These are phyloP conservation scores for Pseudanteris insignis DNA, from an alignment of 2,888 invertebrate species.

Conservation along the genomic window DNA sequence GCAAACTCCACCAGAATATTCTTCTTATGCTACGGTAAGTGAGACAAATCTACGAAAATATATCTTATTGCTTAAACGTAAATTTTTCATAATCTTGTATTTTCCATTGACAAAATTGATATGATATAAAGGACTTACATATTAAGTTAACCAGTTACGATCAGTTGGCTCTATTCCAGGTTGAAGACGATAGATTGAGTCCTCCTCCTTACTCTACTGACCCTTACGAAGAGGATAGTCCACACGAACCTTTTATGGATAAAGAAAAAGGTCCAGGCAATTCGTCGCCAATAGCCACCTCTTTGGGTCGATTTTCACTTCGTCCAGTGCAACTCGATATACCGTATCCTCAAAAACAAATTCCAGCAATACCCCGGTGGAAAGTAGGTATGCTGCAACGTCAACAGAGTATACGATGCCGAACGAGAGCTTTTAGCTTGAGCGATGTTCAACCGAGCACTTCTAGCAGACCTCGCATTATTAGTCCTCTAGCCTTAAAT, in stretches of 20 bases:
- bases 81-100: too few species aligned
- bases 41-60: too few species aligned
- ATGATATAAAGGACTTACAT: too few species aligned
- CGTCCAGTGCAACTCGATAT: slow-evolving; percentile 54
- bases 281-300: slow-evolving; percentile 53
- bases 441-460: slow-evolving; percentile 58
- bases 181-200: slow-evolving; percentile 40
- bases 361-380: slow-evolving; percentile 56
- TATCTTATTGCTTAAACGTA: too few species aligned
- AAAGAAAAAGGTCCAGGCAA: slow-evolving; percentile 57
- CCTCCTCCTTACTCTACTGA: slow-evolving; percentile 50
- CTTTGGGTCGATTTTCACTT: slow-evolving; percentile 53
- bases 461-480: slow-evolving; percentile 28
- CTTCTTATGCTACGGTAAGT: slow-evolving; percentile 47
- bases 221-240: slow-evolving; percentile 54
- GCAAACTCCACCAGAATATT: slow-evolving; percentile 50
- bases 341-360: slow-evolving; percentile 8
- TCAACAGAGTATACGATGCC: slow-evolving; percentile 57
- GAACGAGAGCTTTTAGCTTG: slow-evolving; percentile 60
- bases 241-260: slow-evolving; percentile 56
- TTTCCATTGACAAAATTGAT: too few species aligned
- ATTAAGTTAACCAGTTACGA: too few species aligned
- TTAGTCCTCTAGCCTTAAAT: slow-evolving; percentile 56
- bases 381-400: slow-evolving; percentile 61
- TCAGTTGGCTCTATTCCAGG: slow-evolving; percentile 20